phyloP scores from a whole-genome alignment of 2,113 vertebrate species.

The Neotoma lepida region DNA sequence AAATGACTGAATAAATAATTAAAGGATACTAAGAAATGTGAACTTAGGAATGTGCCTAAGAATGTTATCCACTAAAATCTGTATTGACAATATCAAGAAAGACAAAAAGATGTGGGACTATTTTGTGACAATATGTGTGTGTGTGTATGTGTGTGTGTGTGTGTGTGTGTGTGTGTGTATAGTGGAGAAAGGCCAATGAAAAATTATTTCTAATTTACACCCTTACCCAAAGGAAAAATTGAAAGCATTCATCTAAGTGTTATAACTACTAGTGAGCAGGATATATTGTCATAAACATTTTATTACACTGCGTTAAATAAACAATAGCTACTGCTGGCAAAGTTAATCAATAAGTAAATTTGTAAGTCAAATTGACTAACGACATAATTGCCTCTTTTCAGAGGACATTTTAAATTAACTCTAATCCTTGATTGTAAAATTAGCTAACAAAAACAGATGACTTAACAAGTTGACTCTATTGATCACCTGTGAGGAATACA shows the following conservation, averaged over 20 bases:
- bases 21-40: neutral
- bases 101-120: neutral
- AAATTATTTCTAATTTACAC: conserved; percentile 35
- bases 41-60: neutral
- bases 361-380: neutral
- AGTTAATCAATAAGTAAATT: conserved; percentile 19
- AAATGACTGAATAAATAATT: neutral
- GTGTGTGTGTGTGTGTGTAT: too few species aligned
- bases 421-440: neutral
- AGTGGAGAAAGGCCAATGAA: fast-evolving
- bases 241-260: neutral
- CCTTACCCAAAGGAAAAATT: neutral
- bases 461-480: neutral
- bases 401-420: conserved; percentile 22
- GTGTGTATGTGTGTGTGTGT: neutral
- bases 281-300: neutral
- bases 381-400: neutral
- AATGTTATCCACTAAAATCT: neutral
- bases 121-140: conserved; percentile 40
- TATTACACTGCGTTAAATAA: conserved; percentile 17
- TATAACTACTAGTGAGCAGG: neutral
- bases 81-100: neutral
- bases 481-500: neutral
- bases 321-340: neutral
- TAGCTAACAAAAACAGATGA: neutral